Evolutionary conservation across 64 coral and sea anemone genomes (phyloP).

Genomic region (Montipora foliosa): DNA sequence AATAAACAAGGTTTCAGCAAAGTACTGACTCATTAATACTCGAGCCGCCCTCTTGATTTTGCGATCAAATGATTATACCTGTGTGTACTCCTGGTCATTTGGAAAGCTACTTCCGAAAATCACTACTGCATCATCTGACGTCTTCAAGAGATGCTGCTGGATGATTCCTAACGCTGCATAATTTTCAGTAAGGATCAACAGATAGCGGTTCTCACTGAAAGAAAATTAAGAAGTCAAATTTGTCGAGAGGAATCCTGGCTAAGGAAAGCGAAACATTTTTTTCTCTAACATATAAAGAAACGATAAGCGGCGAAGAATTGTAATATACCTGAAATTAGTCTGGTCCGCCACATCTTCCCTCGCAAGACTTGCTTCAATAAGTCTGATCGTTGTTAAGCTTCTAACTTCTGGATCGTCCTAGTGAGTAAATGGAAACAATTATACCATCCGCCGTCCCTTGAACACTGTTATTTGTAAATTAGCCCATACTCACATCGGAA

Average conservation of each 20-base stretch:
- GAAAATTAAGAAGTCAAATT: not conserved
- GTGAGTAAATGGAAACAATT: too few relatives aligned
- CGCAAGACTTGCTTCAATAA: conserved; percentile 36
- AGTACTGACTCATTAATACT: not conserved
- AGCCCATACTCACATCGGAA: not conserved
- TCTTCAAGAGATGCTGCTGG: conserved; percentile 68
- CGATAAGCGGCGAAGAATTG: too few relatives aligned
- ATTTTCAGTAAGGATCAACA: conserved; percentile 87
- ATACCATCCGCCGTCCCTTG: too few relatives aligned
- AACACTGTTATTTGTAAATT: not conserved
- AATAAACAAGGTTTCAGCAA: not conserved
- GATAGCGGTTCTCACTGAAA: conserved; percentile 78
- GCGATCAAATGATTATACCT: not conserved
- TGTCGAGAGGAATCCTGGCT: too few relatives aligned
- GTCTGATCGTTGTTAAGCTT: conserved; percentile 32
- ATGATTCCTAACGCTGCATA: conserved; percentile 77
- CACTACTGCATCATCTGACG: conserved; percentile 67
- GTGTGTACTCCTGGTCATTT: conserved; percentile 90
- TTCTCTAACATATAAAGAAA: too few relatives aligned
- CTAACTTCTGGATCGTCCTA: not conserved
- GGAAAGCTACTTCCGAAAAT: conserved; percentile 92
- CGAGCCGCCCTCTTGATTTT: not conserved
- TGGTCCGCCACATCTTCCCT: conserved; percentile 41
- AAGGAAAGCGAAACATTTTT: too few relatives aligned
- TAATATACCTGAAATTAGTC: conserved; percentile 1